A percentile compares a stretch with the other conserved stretches of the same genome.
Conservation (phyloP, 2,797 vertebrate species). For the Hybognathus amarus region DNA sequence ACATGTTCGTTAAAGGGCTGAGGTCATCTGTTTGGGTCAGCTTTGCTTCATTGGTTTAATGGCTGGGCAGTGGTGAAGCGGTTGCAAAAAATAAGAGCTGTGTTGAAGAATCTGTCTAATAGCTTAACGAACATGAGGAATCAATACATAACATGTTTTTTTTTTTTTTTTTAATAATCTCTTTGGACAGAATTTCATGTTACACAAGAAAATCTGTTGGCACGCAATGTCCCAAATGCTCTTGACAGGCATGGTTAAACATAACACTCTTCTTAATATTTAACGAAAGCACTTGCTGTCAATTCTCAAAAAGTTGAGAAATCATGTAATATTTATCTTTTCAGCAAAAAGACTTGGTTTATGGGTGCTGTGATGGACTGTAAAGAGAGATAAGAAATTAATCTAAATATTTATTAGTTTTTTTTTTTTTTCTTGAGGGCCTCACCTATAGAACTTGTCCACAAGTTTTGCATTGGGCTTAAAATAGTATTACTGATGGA, state of each 20-base stretch:
- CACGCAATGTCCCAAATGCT: conserved; percentile 9
- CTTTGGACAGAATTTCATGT: conserved; percentile 18
- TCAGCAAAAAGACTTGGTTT: not conserved
- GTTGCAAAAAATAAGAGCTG: conserved; percentile 3
- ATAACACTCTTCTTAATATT: conserved; percentile 31
- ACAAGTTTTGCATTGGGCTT: not conserved
- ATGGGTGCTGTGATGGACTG: not conserved
- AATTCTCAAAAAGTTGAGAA: conserved; percentile 11
- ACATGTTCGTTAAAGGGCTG: conserved; percentile 33
- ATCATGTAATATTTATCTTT: not conserved
- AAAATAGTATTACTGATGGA: not conserved
- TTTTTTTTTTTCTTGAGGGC: too few species aligned
- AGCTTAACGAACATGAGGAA: conserved; percentile 4
- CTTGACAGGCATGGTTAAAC: conserved; percentile 29
- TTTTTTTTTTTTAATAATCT: not conserved
- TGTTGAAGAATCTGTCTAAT: conserved; percentile 2
- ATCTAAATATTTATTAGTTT: not conserved
- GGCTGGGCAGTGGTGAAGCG: conserved; percentile 7
- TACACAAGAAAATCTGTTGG: conserved; percentile 36
- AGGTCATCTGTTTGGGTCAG: conserved; percentile 30
- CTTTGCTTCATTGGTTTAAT: conserved; percentile 14
- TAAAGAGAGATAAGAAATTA: too few species aligned
- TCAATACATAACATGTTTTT: not conserved
- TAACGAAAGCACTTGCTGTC: conserved; percentile 10
- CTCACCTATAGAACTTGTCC: not conserved